Base-by-base conservation (phyloP, 1,140 invertebrate genomes). In the Camponotus vicinus region DNA sequence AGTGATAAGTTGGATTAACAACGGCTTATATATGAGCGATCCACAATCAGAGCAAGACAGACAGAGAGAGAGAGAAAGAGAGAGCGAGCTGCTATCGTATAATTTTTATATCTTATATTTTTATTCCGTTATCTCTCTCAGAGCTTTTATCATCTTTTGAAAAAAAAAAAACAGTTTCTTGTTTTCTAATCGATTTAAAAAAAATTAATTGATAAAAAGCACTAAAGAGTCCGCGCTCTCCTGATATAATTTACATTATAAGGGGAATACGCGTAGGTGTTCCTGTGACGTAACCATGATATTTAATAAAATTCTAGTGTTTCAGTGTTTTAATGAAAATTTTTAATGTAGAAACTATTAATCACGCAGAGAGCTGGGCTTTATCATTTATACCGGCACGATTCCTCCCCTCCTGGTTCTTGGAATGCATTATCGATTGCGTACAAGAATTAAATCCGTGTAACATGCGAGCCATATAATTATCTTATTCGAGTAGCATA, bases 231-330 rank as follows among this genome's bases (percentile, higher is more conserved):
- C 27, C 5, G 11, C 11, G 5, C 21, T 70, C 37, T 18, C 27
- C 15, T 70, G 15, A 42, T 57, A 9, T 69, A 37, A 67, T 49
- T 80, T 70, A 66, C 11, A 80, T 21, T 2, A 34, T n/a, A 3
- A 18, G 64, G 37, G 27, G 42, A 42, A 70, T 34, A 27, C 59
- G 21, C 6, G 64, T 70, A 70, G 34, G 34, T 27, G 40, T 55
- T 18, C 42, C 40, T 18, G 18, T 80, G 34, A 70, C 49, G 49
- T 42, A 15, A 27, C 15, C 37, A 32, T 32, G n/a, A 70, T 42
- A 27, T 70, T 80, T 70, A 57, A 80, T 57, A 80, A 70, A 80
- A 80, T 57, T 69, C 63, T 18, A n/a, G 32, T 15, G n/a, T 52
- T 40, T 52, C 5, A n/a, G n/a, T 52, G n/a, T 52, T 79, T 78